Base-by-base conservation (phyloP, 2,888 invertebrate genomes). In the Macaria notata region DNA sequence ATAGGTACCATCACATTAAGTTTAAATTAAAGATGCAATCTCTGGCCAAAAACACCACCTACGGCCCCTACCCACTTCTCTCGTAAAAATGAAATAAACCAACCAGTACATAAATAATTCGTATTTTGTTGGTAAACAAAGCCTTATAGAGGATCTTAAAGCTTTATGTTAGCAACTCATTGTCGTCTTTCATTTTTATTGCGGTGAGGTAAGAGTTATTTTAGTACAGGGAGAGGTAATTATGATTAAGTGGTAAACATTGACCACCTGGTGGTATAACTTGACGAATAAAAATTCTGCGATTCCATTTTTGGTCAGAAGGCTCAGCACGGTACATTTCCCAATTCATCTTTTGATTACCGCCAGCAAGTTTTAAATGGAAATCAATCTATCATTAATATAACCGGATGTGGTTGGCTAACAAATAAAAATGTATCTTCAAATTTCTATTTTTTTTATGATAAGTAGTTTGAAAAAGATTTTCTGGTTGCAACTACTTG, bases 41-140 rank as follows among this genome's bases (percentile, higher is more conserved):
- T 54, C 29, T n/a, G 31, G 52, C 58, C 46, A 56, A 56, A 55
- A 62, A 19, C 33, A 36, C 33, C 33, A 36, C 33, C 33, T 36
- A 36, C 33, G 33, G 33, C 33, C 4, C 33, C 33, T 45, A 41
- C 58, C 56, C 58, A 62, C 47, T 54, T 47, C 42, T 29, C 43
- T 31, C 52, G 31, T 54, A 54, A 56, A 50, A 56, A 56, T 54
- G 44, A 46, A 31, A 51, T 51, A 49, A 59, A 61, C 19, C 38
- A 56, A 31, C 43, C 55, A 41, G 52, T 39, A 52, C 52, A 49
- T 63, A 63, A 59, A 61, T 59, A 47, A 62, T 42, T 9, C 48
- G 47, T 62, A 44, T 48, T 62, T 54, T 64, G 62, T 64, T 64
- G 64, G 58, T 64, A 64, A 66, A 64, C 62, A 66, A 66, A 53